phyloP scores from a whole-genome alignment of 2,888 invertebrate species.

The Netelia melanura region DNA sequence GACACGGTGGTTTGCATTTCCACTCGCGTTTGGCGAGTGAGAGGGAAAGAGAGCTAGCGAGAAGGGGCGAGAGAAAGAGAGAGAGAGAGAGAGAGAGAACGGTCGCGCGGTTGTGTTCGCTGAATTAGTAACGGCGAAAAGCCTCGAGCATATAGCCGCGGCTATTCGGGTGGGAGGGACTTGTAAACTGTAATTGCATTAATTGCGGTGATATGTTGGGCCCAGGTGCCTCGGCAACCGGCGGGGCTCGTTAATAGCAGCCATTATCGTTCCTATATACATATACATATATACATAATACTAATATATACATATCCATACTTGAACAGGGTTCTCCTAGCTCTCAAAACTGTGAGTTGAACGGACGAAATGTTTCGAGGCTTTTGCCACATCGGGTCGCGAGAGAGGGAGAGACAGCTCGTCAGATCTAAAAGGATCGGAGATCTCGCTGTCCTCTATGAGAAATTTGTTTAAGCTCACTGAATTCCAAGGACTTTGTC shows the following conservation, averaged over 20 bases:
- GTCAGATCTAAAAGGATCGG: conserved; percentile 48
- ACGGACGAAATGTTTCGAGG: conserved; percentile 66
- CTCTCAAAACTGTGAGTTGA: conserved; percentile 54
- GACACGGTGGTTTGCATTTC: neutral
- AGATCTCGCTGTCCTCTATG: conserved; percentile 31
- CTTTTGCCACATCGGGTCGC: neutral
- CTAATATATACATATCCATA: conserved; percentile 25
- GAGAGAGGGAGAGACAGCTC: conserved; percentile 30
- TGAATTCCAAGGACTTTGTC: neutral
- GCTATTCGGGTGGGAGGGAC: conserved; percentile 77
- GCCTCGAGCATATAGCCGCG: conserved; percentile 57
- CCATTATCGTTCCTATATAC: conserved; percentile 80
- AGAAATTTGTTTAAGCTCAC: neutral
- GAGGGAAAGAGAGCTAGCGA: neutral
- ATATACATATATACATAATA: conserved; percentile 9
- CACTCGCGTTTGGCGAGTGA: neutral
- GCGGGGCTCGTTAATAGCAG: conserved; percentile 83
- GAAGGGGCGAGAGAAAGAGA: neutral
- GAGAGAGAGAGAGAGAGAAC: conserved; percentile 3
- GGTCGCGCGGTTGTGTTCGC: conserved; percentile 45
- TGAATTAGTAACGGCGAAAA: conserved; percentile 69
- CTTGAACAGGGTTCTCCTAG: conserved; percentile 17
- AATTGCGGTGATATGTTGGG: conserved; percentile 84
- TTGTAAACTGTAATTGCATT: conserved; percentile 84
- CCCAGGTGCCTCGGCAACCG: conserved; percentile 83